Evolutionary conservation across 2,888 invertebrate genomes (phyloP).

Genomic region (Orchesellides sinensis): DNA sequence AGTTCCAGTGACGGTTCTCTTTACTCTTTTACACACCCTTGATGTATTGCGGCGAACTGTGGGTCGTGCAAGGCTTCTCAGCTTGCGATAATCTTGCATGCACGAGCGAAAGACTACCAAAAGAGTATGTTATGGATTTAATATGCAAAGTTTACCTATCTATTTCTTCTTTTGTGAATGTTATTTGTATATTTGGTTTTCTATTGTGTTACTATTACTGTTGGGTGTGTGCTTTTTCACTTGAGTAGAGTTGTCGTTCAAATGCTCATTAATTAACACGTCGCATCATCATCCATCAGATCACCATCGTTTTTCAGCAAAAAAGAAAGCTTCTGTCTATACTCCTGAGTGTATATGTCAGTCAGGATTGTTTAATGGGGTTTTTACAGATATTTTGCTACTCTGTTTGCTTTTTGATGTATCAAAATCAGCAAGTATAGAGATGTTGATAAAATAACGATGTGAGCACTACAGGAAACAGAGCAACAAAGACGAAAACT

Average conservation of each 20-base stretch:
- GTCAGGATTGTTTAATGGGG: no score
- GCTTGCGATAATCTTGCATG: not conserved
- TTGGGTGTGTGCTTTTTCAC: not conserved
- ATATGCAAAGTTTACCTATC: not conserved
- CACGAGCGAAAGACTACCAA: not conserved
- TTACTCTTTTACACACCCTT: not conserved
- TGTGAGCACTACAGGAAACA: no score
- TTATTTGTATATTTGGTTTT: not conserved
- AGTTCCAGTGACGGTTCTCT: not conserved
- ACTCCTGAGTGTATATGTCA: no score
- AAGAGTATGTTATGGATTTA: not conserved
- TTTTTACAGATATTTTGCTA: no score
- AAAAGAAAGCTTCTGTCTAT: no score
- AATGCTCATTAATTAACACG: constrained; percentile 53
- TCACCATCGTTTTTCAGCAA: not conserved
- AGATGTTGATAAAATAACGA: no score
- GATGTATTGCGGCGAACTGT: no score
- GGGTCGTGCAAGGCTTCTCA: no score
- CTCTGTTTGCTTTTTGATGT: no score
- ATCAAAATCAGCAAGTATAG: no score
- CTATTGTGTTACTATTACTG: not conserved
- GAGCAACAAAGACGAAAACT: no score
- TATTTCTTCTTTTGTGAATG: not conserved
- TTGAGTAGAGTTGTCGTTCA: not conserved
- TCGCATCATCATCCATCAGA: constrained; percentile 19